Percentiles rank a stretch among this genome's conserved stretches.
These are phyloP conservation scores for Hirundo rustica DNA, from an alignment of 2,797 vertebrate species.

Conservation along the genomic window DNA sequence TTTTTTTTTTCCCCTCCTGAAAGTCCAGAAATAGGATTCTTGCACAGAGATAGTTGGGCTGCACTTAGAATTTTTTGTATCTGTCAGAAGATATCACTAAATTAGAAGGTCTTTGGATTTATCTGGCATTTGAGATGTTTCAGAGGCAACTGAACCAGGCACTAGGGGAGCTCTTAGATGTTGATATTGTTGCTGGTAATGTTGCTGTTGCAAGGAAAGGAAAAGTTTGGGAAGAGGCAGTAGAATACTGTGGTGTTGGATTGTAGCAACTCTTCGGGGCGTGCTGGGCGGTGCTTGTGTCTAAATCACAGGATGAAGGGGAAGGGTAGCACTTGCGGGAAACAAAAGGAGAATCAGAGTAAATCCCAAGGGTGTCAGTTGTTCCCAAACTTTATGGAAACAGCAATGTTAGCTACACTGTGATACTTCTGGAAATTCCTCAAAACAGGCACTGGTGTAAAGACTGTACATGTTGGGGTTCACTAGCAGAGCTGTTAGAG, in stretches of 20 bases:
- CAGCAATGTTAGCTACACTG: background rate
- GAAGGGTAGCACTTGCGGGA: background rate
- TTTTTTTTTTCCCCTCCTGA: accelerated
- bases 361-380: background rate
- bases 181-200: background rate
- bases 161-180: background rate
- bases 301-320: background rate
- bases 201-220: background rate
- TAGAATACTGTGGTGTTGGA: background rate
- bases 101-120: background rate
- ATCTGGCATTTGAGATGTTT: background rate
- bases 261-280: background rate
- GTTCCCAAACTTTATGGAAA: background rate
- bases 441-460: accelerated
- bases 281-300: background rate
- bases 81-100: background rate
- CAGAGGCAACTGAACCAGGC: background rate
- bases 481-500: background rate
- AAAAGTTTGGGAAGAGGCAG: background rate
- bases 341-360: background rate
- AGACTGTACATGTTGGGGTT: accelerated
- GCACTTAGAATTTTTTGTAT: background rate
- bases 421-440: background rate
- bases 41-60: background rate
- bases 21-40: background rate